These are phyloP conservation scores for Knipowitschia caucasica DNA, from an alignment of 2,797 vertebrate genomes.

Conservation along the genomic window DNA sequence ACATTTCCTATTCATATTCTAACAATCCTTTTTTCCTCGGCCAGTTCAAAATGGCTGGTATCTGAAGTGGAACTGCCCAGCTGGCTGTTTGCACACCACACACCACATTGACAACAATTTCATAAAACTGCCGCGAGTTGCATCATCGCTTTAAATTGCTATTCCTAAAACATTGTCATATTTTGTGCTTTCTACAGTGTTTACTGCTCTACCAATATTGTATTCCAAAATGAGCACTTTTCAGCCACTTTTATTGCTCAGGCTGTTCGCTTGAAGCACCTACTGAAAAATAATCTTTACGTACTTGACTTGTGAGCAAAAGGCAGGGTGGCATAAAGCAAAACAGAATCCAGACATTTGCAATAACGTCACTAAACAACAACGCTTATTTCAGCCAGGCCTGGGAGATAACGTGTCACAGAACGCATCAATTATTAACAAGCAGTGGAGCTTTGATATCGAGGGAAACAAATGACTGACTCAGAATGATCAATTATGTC, in stretches of 20 bases:
- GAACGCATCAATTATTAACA: conserved; percentile 60
- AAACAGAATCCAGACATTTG: conserved; percentile 15
- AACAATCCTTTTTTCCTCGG: background rate
- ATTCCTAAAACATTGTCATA: conserved; percentile 30
- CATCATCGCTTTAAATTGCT: conserved; percentile 49
- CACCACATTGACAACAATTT: conserved; percentile 56
- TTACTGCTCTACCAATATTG: conserved; percentile 26
- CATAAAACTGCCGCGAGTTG: conserved; percentile 46
- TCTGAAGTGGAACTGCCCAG: conserved; percentile 19
- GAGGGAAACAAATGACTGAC: conserved; percentile 40
- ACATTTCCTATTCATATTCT: conserved; percentile 6
- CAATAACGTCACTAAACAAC: conserved; percentile 23
- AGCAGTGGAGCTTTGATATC: conserved; percentile 42
- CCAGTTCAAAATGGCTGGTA: background rate
- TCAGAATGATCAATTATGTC: conserved; percentile 46
- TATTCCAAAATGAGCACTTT: background rate
- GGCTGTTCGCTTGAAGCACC: background rate
- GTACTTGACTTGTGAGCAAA: conserved; percentile 52
- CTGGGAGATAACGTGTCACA: conserved; percentile 42
- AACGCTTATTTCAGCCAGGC: conserved; percentile 16
- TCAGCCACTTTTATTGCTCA: conserved; percentile 4
- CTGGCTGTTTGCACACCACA: conserved; percentile 43
- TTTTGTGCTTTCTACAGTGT: conserved; percentile 12
- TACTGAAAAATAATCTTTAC: conserved; percentile 34
- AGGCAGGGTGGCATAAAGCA: conserved; percentile 22